Evolutionary conservation across 2,113 vertebrate genomes (phyloP), one percentile per base, ranked within the genome.

Genomic region (Struthio camelus): DNA sequence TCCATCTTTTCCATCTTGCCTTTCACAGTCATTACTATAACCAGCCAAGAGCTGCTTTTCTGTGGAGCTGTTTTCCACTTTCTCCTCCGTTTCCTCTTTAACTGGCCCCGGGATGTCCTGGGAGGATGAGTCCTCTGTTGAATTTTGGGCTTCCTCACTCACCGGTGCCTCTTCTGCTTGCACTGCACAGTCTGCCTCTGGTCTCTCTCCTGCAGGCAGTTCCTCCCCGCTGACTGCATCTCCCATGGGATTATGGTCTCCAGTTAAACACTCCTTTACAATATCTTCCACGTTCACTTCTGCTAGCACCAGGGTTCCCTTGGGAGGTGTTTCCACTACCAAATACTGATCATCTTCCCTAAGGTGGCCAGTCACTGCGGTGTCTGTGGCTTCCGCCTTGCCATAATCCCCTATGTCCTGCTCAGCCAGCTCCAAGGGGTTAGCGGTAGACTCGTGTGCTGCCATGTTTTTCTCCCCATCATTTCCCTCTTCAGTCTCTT

Each of bases 401-500:
- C 14, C 50, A 40, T n/a, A n/a, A n/a, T 9, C 28, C 23, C 54
- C 11, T 11, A 23, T 23, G 42, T 71, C 71, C 62, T 3, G 14
- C 56, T 67, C 51, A 22, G 2, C n/a, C 24, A 34, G 36, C 17
- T 54, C 77, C 19, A 5, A 30, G 34, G 24, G 18, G 14, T n/a
- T 44, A 36, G 22, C 1, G 1, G 14, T 17, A 59, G 64, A 20
- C 11, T 61, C 13, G 0, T 50, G 24, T 14, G 2, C 4, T 0
- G 4, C 64, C 4, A 50, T 78, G 56, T 51, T n/a, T 22, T 17
- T 46, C 61, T 51, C 75, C 53, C 30, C 18, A 0, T 30, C 40
- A 40, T 56, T 59, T 69, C 19, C 27, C 32, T 54, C 85, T 78
- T 22, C 10, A 0, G 24, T 67, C n/a, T 70, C 38, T 40, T 62